Evolutionary conservation across 2,888 invertebrate species (phyloP).

Genomic region (Drosophila austrosaltans): DNA sequence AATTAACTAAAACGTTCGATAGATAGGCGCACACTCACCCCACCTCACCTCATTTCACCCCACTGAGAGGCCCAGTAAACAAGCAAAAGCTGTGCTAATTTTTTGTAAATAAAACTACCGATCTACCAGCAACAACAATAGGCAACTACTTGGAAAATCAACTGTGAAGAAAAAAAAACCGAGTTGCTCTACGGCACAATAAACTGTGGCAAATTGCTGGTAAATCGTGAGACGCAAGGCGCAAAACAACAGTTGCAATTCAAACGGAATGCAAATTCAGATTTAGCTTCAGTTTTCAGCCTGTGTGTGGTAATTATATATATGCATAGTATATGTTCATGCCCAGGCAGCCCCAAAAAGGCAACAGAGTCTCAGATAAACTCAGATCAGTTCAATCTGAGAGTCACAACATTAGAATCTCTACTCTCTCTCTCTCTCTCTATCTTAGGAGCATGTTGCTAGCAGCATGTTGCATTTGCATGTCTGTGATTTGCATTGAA

Average conservation of each 20-base stretch:
- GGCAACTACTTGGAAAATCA: slow-evolving; percentile 64
- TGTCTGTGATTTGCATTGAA: slow-evolving; percentile 55
- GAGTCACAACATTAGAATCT: slow-evolving; percentile 40
- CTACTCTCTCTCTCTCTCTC: too few relatives aligned
- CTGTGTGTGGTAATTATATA: slow-evolving; percentile 22
- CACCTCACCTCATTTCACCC: slow-evolving; percentile 15
- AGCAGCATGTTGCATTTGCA: slow-evolving; percentile 41
- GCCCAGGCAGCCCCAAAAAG: slow-evolving; percentile 42
- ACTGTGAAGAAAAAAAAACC: slow-evolving; percentile 66
- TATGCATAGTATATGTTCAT: slow-evolving; percentile 11
- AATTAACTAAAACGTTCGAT: slow-evolving; percentile 73
- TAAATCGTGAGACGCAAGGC: slow-evolving; percentile 74
- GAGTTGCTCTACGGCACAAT: not conserved
- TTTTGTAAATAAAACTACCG: slow-evolving; percentile 81
- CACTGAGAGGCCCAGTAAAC: slow-evolving; percentile 52
- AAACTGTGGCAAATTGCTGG: slow-evolving; percentile 73
- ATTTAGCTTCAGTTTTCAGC: slow-evolving; percentile 31
- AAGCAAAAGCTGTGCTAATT: slow-evolving; percentile 79
- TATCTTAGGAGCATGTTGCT: slow-evolving; percentile 27
- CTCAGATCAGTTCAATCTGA: not conserved
- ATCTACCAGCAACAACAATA: slow-evolving; percentile 50
- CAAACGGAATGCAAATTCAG: slow-evolving; percentile 81
- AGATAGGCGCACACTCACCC: not conserved
- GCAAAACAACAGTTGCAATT: slow-evolving; percentile 81
- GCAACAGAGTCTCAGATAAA: slow-evolving; percentile 15